Base-by-base conservation (phyloP, 2,888 invertebrate species). In the Aspidapion aeneum region DNA sequence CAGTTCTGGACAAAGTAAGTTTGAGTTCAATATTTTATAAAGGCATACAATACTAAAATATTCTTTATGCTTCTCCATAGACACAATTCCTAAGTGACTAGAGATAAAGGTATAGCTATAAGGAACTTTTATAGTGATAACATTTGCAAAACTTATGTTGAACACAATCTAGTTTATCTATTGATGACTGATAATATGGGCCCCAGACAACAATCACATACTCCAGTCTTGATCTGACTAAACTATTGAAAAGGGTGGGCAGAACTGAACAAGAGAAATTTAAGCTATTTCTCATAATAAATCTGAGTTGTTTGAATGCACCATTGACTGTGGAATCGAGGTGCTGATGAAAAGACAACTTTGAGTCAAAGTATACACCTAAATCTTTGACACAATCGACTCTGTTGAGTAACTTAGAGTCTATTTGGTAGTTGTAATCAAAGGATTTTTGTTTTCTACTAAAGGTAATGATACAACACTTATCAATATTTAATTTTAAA, bases 401-500 rank as follows among this genome's bases (percentile, higher is more conserved):
- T 35, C 35, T 35, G 35, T 35, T 12, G 35, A 35, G 35, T 35
- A 12, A 12, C 12, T 35, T 35, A 3, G 35, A 35, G 35, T 35
- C 35, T 35, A 35, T 35, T 35, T 35, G 35, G 35, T 35, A 35
- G 35, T 35, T 35, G 35, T 35, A 35, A 35, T 35, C 12, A 35
- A 35, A 35, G 35, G 5, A 35, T 35, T 35, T 35, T 35, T 35
- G 35, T 35, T 35, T 35, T 52, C 52, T 52, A n/a, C 7, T 3
- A n/a, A 52, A 52, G 18, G 17, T 52, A 52, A 52, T 52, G 18
- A 52, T n/a, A 52, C 18, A 52, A 52, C 52, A 52, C 16, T 52
- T 52, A 52, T n/a, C 17, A 52, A n/a, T 18, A 52, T 18, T 52
- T 18, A 52, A 52, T 18, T n/a, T 52, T 18, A 52, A 18, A 5